Evolutionary conservation across 2,888 invertebrate species (phyloP), one percentile per base, ranked within the genome.

Genomic region (Cryptus viduatorius): DNA sequence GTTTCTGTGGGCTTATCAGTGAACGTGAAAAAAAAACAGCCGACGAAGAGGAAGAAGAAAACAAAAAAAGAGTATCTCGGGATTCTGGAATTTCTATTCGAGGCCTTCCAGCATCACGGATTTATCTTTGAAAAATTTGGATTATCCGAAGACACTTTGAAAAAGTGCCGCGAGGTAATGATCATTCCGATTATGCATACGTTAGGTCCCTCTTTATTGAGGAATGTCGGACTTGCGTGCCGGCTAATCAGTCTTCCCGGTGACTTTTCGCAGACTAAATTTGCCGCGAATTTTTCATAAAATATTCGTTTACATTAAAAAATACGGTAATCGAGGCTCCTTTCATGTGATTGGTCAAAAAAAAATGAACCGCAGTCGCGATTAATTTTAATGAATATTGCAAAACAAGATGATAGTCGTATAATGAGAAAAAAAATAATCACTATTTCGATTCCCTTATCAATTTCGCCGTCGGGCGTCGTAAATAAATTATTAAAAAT

Each of bases 211-310:
- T 3, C 67, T 44, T 29, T 16, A 48, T 78, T 12, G 37, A n/a
- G 46, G 12, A 24, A 31, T 65, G 56, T 44, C 48, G 65, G 14
- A 24, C 42, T 78, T 67, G 68, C 78, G 79, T 79, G 83, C 56
- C 75, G 50, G 61, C 53, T 65, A 64, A 14, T 68, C 65, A 61
- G 50, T 44, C 56, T 16, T 24, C 31, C 42, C 69, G 12, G 69
- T 68, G 69, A 78, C 69, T 78, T 78, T 48, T 69, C 59, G 59
- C 59, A 48, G 14, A 1, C 19, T 50, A 12, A 10, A 46, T 19
- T 31, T 1, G 44, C 31, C n/a, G 31, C n/a, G 16, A 50, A 19
- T 19, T 53, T 53, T 50, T 5, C 14, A 5, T 53, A 37, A 37
- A 37, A 37, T 37, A 37, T 37, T 37, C 5, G 37, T 37, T 37